These are phyloP conservation scores for Gambelia wislizenii DNA, from an alignment of 2,797 vertebrate genomes.

Conservation along the genomic window DNA sequence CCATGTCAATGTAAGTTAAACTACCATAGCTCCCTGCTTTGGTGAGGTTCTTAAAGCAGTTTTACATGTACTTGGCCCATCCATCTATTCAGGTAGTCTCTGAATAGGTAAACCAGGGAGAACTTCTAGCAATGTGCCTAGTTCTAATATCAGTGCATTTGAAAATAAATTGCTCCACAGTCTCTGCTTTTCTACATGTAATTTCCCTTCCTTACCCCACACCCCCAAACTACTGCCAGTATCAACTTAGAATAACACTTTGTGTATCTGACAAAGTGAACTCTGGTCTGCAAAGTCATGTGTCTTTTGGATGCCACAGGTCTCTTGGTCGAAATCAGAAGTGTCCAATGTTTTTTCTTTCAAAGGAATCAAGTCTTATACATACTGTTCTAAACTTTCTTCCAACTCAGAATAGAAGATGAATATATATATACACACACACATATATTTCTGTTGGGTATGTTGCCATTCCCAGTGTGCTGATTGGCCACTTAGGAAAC, in stretches of 20 bases:
- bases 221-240: not conserved
- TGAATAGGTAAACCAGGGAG: not conserved
- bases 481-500: no score
- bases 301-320: not conserved
- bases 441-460: no score
- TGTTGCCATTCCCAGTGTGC: no score
- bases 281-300: not conserved
- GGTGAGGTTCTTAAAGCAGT: not conserved
- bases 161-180: not conserved
- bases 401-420: not conserved
- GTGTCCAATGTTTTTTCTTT: not conserved
- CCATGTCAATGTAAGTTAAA: not conserved
- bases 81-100: not conserved
- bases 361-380: not conserved
- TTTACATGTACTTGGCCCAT: not conserved
- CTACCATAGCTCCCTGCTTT: not conserved
- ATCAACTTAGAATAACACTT: not conserved
- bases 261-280: not conserved
- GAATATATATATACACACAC: no score
- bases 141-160: not conserved
- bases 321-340: not conserved
- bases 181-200: not conserved
- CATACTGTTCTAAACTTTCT: not conserved
- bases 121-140: not conserved
- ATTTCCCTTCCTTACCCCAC: not conserved